Base-by-base conservation (phyloP, 2,888 invertebrate species). In the Helobdella robusta region DNA sequence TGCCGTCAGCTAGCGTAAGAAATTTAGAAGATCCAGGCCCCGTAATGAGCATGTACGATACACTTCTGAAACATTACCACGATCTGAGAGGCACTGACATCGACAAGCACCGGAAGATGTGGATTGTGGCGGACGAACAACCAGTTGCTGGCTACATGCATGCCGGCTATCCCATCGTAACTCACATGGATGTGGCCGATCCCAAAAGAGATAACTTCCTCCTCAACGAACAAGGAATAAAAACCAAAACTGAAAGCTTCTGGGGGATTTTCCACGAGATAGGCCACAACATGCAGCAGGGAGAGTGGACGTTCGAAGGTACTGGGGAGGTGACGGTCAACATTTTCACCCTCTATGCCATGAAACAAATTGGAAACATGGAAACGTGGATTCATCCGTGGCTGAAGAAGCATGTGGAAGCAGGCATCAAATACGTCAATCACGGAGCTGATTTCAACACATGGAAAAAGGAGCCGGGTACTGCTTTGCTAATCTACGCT, bases 201-300 rank as follows among this genome's bases (percentile, higher is more conserved):
- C 64, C 69, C 20, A 56, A 44, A 3, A 25, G 40, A 8, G 64
- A 63, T 18, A n/a, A 25, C 25, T 71, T 71, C 63, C 46, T 71
- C 5, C 52, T 71, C 40, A 68, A 70, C 63, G 62, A 48, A 1
- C 36, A 54, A 23, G 35, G 44, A 23, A n/a, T 20, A 6, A 44
- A 69, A 8, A n/a, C 28, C 2, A 56, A 23, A 1, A 44, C 60
- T 8, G 73, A 71, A 6, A 59, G 48, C 11, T 54, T 54, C n/a
- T 73, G 73, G 73, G 73, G 73, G 0, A 28, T 70, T 30, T 73
- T 68, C 64, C 73, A 73, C 59, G 73, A 73, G 64, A 58, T 73
- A 3, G 73, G 73, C n/a, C 73, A 73, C 67, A 73, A 73, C 62
- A 65, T 73, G 67, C 73, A 73, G 67, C 36, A 61, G 35, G 30